Conservation (phyloP, 2,113 vertebrate genomes). For the Dromas ardeola region DNA sequence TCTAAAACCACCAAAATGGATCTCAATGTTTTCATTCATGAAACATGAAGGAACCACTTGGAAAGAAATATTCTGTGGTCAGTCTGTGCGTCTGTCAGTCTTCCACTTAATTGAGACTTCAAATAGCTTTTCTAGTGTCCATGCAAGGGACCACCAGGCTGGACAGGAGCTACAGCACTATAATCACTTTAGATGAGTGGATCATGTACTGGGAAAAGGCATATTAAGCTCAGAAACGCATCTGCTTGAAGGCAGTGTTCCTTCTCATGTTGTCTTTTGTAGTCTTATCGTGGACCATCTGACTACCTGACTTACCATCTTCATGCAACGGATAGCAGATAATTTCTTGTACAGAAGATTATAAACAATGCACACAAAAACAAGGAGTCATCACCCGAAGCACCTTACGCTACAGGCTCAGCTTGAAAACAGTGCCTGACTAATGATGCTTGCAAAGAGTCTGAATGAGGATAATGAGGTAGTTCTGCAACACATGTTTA, state of each 20-base stretch:
- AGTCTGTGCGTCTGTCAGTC: neutral
- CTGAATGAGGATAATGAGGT: constrained; percentile 48
- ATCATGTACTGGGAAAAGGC: neutral
- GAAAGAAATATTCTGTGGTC: neutral
- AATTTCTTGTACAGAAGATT: neutral
- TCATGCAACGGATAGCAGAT: neutral
- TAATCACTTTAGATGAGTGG: neutral
- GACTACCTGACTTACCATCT: neutral
- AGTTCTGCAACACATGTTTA: constrained; percentile 22
- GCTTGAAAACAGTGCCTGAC: neutral
- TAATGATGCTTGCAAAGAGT: neutral
- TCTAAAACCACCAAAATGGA: neutral
- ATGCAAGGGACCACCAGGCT: neutral
- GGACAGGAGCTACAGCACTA: neutral
- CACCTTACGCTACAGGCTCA: neutral
- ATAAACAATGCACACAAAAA: neutral
- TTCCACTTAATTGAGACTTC: neutral
- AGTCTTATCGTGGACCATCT: neutral
- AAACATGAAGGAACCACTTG: neutral
- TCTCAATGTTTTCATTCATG: neutral
- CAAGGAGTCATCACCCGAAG: neutral
- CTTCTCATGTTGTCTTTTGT: neutral
- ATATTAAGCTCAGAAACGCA: neutral
- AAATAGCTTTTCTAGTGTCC: neutral
- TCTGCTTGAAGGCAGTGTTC: neutral